Percentiles rank a stretch among this genome's conserved stretches.
Conservation (phyloP, 2,113 vertebrate genomes). For the Dasyurus viverrinus region DNA sequence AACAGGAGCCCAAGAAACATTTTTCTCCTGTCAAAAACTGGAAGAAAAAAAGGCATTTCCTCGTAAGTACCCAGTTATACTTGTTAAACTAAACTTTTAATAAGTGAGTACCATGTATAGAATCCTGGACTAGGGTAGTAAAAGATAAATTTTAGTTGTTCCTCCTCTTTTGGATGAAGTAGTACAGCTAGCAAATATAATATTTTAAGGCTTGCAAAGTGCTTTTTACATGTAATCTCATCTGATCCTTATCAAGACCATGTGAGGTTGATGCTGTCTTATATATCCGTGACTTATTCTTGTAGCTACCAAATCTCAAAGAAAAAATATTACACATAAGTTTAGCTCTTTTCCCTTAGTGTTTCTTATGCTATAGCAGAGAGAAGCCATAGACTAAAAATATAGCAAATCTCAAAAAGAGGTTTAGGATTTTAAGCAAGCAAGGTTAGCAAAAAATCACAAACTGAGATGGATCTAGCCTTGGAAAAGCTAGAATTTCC, state of each 20-base stretch:
- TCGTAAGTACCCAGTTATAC: neutral
- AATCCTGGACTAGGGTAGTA: neutral
- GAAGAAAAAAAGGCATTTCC: neutral
- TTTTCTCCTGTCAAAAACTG: neutral
- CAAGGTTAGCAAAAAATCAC: neutral
- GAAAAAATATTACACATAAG: neutral
- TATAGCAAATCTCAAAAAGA: neutral
- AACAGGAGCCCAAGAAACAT: slow-evolving; percentile 17
- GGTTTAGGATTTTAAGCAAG: neutral
- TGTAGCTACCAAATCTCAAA: neutral
- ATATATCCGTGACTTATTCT: neutral
- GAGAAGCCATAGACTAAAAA: neutral
- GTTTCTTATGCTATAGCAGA: neutral
- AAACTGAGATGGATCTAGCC: neutral
- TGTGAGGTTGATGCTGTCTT: neutral
- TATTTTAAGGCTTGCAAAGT: neutral
- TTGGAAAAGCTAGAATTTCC: neutral
- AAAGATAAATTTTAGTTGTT: neutral
- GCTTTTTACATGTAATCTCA: neutral
- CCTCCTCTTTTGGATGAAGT: neutral
- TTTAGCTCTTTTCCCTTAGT: neutral
- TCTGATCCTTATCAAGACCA: neutral
- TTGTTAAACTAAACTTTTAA: neutral
- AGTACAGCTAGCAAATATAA: neutral
- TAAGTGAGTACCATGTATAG: neutral